Evolutionary conservation across 2,797 vertebrate species (phyloP), one percentile per base, ranked within the genome.

Genomic region (Rhyacichthys aspro): DNA sequence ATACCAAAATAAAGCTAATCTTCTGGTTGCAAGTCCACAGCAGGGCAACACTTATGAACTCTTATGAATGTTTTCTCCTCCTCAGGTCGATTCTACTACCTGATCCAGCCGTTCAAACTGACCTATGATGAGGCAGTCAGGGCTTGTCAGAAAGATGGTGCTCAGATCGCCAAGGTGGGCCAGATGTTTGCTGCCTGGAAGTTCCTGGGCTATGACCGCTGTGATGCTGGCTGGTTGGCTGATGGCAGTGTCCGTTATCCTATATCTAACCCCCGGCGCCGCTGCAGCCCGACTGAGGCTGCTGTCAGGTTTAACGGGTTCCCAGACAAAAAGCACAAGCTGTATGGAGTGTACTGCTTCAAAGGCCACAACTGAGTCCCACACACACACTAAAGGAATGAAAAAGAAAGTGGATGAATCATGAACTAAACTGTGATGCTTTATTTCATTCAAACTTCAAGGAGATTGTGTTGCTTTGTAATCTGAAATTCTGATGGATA

Each of bases 131-230:
- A 98, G 84, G 97, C 97, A 0, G 93, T 96, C 15, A 74, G 82
- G 48, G 96, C 96, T 0, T 99, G 97, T 69, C 87, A 92, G 70
- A 94, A 92, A 6, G 95, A 98, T 0, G 95, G 94, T 0, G 90
- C 95, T 11, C 93, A 94, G 78, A 95, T 99, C 0, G 97, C 97
- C 34, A 98, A 96, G 87, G 97, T 98, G 9, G 96, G 97, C 47
- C 97, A 99, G 86, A 96, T 99, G 82, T 97, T 93, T 9, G 94
- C 94, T 0, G 97, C 97, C 64, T 99, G 97, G 97, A 97, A 96
- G 74, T 92, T 98, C 16, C 91, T 94, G 44, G 94, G 95, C 19
- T 98, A 95, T 0, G 97, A 99, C 82, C 96, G 96, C 52, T 99
- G 97, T 0, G 97, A 98, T 0, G 93, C 93, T 0, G 97, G 97